These are phyloP conservation scores for Andrena dorsata DNA, from an alignment of 2,888 invertebrate genomes.

Conservation along the genomic window DNA sequence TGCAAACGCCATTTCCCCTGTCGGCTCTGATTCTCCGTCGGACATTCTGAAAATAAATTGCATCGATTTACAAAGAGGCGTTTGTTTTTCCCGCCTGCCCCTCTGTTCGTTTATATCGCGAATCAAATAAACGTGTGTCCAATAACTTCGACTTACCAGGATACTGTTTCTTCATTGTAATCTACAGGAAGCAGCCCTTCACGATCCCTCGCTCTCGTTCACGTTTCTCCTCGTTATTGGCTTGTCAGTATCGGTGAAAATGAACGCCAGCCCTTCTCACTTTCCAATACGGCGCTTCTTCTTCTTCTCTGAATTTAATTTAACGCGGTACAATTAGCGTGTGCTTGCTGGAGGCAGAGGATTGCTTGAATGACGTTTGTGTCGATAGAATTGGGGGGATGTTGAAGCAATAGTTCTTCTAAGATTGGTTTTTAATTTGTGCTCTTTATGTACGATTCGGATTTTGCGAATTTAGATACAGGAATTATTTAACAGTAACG, in stretches of 20 bases:
- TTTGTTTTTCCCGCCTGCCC: not conserved
- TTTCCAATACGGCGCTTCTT: not conserved
- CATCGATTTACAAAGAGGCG: conserved; percentile 24
- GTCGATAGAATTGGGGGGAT: too few relatives aligned
- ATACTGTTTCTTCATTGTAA: conserved; percentile 17
- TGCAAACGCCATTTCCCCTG: not conserved
- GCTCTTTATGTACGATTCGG: too few relatives aligned
- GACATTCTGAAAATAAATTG: conserved; percentile 27
- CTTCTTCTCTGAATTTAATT: too few relatives aligned
- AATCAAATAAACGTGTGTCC: conserved; percentile 6
- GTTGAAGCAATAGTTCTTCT: too few relatives aligned
- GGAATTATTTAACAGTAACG: too few relatives aligned
- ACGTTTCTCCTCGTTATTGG: conserved; percentile 32
- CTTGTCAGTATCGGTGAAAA: conserved; percentile 1
- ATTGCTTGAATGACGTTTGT: too few relatives aligned
- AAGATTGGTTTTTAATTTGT: too few relatives aligned
- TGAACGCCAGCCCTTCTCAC: not conserved
- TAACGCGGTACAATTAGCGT: too few relatives aligned
- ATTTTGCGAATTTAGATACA: too few relatives aligned
- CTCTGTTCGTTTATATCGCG: not conserved
- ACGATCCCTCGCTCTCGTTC: conserved; percentile 15
- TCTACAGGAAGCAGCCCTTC: not conserved
- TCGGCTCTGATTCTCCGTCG: not conserved
- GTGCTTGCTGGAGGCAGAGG: too few relatives aligned
- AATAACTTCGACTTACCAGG: conserved; percentile 13